Base-by-base conservation (phyloP, 2,888 invertebrate species). In the Crossocerus cetratus region DNA sequence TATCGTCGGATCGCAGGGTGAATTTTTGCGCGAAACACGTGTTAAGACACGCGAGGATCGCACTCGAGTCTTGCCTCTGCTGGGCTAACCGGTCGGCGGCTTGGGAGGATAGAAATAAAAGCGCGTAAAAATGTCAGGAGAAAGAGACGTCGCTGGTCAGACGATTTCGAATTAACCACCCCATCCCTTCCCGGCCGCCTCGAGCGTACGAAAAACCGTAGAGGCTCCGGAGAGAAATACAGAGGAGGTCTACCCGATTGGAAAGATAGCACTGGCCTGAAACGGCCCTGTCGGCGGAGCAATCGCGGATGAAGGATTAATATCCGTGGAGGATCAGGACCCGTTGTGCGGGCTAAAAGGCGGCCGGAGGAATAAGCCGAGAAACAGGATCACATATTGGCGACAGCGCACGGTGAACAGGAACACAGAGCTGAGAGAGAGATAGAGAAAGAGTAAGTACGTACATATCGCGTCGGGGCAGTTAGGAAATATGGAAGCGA, bases 11-110 rank as follows among this genome's bases (percentile, higher is more conserved):
- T 87, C 87, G 82, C 74, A 69, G 66, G 57, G 80, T 72, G 83
- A 83, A 87, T 87, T 87, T 86, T 86, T 87, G 81, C 80, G 78
- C 65, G 81, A 84, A 85, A 86, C 87, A 86, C 80, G 86, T 86
- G 87, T 86, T 83, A 84, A 85, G 82, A 84, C 85, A 85, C 80
- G 83, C 83, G 74, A 78, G 72, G 70, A 73, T 69, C 63, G 67
- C 72, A 61, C 49, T 16, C 13, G 13, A 49, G n/a, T 49, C 16
- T n/a, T 49, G 49, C 49, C n/a, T 16, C 49, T 16, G 16, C 49
- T 49, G 11, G n/a, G n/a, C 49, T 49, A 49, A 49, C 49, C 32
- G 16, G 0, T 3, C 49, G 43, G 43, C 43, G 43, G 16, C 14
- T 16, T 49, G n/a, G 49, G 2, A 49, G 14, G 0, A 14, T 49